Percentiles rank a stretch among this genome's conserved stretches.
Conservation (phyloP, 2,113 vertebrate species). For the Bostrychus sinensis region DNA sequence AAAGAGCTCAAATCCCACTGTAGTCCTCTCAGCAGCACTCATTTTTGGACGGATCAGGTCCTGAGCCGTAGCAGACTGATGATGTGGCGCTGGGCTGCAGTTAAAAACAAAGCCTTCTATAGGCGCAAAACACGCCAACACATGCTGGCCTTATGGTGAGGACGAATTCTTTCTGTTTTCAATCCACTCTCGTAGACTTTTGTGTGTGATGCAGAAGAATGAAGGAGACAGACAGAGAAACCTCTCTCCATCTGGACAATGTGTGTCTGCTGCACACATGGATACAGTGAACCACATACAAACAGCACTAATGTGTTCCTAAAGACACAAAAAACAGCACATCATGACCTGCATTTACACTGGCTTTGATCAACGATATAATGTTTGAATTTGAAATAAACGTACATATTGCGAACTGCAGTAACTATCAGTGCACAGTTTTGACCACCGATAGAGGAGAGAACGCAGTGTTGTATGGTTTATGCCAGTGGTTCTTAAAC, state of each 20-base stretch:
- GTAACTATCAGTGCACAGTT: too few relatives aligned
- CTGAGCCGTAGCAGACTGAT: constrained; percentile 17
- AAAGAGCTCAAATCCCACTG: background rate
- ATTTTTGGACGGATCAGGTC: background rate
- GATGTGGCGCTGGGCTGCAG: constrained; percentile 38
- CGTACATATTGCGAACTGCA: too few relatives aligned
- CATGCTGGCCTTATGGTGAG: constrained; percentile 54
- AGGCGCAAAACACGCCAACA: constrained; percentile 45
- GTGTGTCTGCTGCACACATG: constrained; percentile 55
- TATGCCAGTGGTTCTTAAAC: too few relatives aligned
- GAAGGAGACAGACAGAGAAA: constrained; percentile 22
- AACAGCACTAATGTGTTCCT: constrained; percentile 25
- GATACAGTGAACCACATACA: constrained; percentile 44
- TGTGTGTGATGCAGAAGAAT: constrained; percentile 10
- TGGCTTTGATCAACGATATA: too few relatives aligned
- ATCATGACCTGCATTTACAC: background rate
- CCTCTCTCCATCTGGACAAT: constrained; percentile 55
- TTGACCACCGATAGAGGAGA: too few relatives aligned
- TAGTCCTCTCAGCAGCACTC: background rate
- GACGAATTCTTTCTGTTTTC: constrained; percentile 42
- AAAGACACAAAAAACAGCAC: background rate
- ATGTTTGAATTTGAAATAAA: too few relatives aligned
- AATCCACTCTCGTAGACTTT: constrained; percentile 34
- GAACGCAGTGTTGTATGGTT: too few relatives aligned
- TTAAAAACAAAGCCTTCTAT: constrained; percentile 33